These are phyloP conservation scores for Baccha elongata DNA, from an alignment of 2,888 invertebrate genomes.

Conservation along the genomic window DNA sequence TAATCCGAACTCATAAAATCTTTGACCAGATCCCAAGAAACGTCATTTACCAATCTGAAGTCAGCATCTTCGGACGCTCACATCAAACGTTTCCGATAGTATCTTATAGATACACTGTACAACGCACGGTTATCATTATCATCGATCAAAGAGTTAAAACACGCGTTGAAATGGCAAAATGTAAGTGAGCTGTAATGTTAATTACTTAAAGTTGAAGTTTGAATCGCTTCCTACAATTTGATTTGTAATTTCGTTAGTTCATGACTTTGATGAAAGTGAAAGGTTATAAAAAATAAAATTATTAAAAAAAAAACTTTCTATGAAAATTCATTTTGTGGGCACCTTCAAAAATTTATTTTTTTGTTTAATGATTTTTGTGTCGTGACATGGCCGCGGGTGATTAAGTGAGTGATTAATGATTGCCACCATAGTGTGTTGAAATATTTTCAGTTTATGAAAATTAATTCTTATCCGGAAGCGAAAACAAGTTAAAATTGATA, in stretches of 20 bases:
- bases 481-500: neutral
- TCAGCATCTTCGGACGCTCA: slow-evolving; percentile 33
- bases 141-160: neutral
- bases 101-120: neutral
- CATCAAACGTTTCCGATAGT: neutral
- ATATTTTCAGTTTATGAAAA: neutral
- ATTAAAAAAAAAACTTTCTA: neutral
- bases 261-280: slow-evolving; percentile 9
- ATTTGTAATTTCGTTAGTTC: neutral
- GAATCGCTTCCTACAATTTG: neutral
- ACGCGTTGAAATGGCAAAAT: slow-evolving; percentile 35
- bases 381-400: neutral
- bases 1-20: slow-evolving; percentile 49
- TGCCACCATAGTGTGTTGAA: neutral
- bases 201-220: neutral
- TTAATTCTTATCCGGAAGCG: neutral
- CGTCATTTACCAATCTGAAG: slow-evolving; percentile 45
- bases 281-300: too few relatives aligned
- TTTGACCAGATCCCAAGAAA: slow-evolving; percentile 1
- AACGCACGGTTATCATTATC: neutral
- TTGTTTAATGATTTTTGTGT: neutral
- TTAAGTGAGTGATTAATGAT: neutral
- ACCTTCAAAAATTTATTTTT: neutral
- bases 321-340: neutral
- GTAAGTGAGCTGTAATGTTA: slow-evolving; percentile 40